phyloP scores from a whole-genome alignment of 2,797 vertebrate species.

The Sebastes taczanowskii region DNA sequence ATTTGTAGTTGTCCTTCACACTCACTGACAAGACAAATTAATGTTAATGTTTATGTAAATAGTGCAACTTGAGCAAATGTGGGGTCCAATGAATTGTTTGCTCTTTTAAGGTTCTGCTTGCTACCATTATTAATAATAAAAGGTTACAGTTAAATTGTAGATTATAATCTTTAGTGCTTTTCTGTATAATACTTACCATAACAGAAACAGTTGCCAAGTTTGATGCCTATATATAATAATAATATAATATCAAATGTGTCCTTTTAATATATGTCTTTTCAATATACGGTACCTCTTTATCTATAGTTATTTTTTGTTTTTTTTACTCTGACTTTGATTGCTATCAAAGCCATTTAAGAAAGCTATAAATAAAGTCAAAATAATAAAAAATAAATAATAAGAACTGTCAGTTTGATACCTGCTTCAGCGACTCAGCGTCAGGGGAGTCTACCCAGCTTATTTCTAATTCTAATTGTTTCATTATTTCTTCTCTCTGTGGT shows the following conservation, averaged over 20 bases:
- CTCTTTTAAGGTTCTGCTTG: not conserved
- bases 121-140: not conserved
- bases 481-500: not conserved
- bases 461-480: not conserved
- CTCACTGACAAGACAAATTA: not conserved
- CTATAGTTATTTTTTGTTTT: not conserved
- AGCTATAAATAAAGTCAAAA: not conserved
- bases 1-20: not conserved
- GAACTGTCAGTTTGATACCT: not conserved
- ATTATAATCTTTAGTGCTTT: not conserved
- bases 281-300: not conserved
- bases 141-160: not conserved
- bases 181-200: not conserved
- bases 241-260: not conserved
- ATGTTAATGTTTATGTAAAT: not conserved
- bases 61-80: not conserved
- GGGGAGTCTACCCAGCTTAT: not conserved
- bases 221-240: not conserved
- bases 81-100: not conserved
- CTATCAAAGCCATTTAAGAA: not conserved
- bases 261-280: conserved; percentile 1
- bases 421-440: not conserved
- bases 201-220: not conserved
- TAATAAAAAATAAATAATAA: not conserved
- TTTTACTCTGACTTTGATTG: not conserved